A percentile compares a stretch with the other conserved stretches of the same genome.
These are phyloP conservation scores for Channa argus DNA, from an alignment of 2,113 vertebrate species.

Conservation along the genomic window DNA sequence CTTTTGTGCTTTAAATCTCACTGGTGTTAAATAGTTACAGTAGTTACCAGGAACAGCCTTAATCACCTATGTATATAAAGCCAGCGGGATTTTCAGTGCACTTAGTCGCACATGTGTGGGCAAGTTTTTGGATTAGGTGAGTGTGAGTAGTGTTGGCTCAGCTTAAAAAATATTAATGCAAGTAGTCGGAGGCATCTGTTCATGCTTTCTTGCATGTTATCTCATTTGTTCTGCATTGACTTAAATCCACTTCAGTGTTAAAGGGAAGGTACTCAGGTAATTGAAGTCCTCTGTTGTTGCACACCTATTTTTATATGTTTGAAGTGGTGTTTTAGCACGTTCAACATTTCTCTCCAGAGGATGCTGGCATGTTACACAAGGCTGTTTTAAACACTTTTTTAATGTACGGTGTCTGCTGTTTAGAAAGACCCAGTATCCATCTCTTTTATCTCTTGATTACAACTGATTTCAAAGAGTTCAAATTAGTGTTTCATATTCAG, in stretches of 20 bases:
- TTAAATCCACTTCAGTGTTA: slow-evolving; percentile 66
- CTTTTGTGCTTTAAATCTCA: slow-evolving; percentile 35
- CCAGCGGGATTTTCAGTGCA: slow-evolving; percentile 32
- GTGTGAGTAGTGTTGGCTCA: not conserved
- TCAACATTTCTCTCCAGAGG: slow-evolving; percentile 35
- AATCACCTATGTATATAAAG: slow-evolving; percentile 31
- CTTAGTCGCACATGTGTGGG: slow-evolving; percentile 4
- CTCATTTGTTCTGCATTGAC: slow-evolving; percentile 46
- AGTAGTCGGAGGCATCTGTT: slow-evolving; percentile 25
- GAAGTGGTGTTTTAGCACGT: slow-evolving; percentile 48
- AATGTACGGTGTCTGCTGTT: slow-evolving; percentile 48
- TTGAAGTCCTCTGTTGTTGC: slow-evolving; percentile 68
- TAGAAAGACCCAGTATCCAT: slow-evolving; percentile 15
- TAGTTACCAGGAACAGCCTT: slow-evolving; percentile 49
- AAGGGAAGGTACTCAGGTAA: slow-evolving; percentile 80
- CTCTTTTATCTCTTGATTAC: slow-evolving; percentile 5
- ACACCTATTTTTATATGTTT: slow-evolving; percentile 55
- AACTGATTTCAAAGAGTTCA: slow-evolving; percentile 29
- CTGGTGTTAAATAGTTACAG: slow-evolving; percentile 7
- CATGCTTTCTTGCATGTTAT: slow-evolving; percentile 35
- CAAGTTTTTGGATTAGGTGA: not conserved
- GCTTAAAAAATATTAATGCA: slow-evolving; percentile 19
- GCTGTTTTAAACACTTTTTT: slow-evolving; percentile 12
- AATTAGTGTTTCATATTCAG: slow-evolving; percentile 60
- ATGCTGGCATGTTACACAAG: slow-evolving; percentile 32